Base-by-base conservation (phyloP, 2,113 vertebrate species). In the Atherinomorus stipes region DNA sequence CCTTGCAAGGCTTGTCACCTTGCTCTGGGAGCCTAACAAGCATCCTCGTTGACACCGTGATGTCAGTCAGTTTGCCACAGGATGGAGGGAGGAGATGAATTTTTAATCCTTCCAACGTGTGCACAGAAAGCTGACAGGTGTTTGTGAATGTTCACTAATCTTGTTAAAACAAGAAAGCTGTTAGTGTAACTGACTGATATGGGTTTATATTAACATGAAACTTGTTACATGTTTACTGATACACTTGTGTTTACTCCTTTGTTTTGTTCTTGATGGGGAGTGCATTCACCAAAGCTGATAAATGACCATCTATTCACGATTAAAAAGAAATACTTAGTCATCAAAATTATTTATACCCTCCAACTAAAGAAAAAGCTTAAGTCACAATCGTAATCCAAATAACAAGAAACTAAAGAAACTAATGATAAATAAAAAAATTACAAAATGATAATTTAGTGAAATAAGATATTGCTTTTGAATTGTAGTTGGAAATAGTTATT, bases 21-120 rank as follows among this genome's bases (percentile, higher is more conserved):
- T 63, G 18, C 66, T 76, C 71, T 45, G 59, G 80, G 76, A 85
- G 69, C 83, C 79, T 79, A 82, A 80, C 80, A 80, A 60, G 64
- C 67, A 69, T 75, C 85, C 80, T 79, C 57, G 74, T 58, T 50
- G 47, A 87, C 81, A 82, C 64, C 16, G 4, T 88, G 79, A 79
- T 83, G 81, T 77, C 71, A 87, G 83, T 78, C 75, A 87, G 71
- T 53, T 72, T 89, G 85, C 67, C 88, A 81, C 31, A 66, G 74
- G 60, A 76, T 40, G 72, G 80, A 74, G 67, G 23, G 63, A 58
- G 57, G 73, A 74, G 71, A 67, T 52, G 62, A 59, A 64, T 86
- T 83, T 76, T 37, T 56, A 71, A 85, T 76, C 56, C 18, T 49
- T 42, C 31, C 44, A 44, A 23, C 50, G 60, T 78, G 71, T 59